Evolutionary conservation across 2,113 vertebrate genomes (phyloP), one percentile per base, ranked within the genome.

Genomic region (Naja naja): DNA sequence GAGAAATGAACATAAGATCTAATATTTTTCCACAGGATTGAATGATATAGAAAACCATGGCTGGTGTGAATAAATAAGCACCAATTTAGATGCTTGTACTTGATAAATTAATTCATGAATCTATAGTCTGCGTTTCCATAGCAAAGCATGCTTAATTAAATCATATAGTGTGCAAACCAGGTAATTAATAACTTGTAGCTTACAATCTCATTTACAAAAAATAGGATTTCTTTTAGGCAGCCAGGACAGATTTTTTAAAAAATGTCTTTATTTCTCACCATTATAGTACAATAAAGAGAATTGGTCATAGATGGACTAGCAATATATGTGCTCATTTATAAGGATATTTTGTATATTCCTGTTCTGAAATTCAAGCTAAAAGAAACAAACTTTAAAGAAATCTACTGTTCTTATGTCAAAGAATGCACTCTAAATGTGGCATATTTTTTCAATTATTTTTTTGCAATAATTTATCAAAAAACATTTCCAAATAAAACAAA

Each of bases 401-500:
- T 43, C 14, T 30, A 43, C 1, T 81, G 4, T 90, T 81, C 56
- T 6, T 54, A 1, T 64, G 92, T 34, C 47, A 14, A 49, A 87
- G 25, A 27, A 22, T 4, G 34, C 5, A 85, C 58, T 30, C 52
- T 85, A 45, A 27, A 53, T 23, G 6, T 81, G 60, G 4, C 27
- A 43, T 85, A 8, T 58, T 87, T 53, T 56, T 90, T 93, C 54
- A 5, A 85, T 86, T 27, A 12, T 25, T 86, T 7, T 30, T 89
- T 27, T 58, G 3, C 45, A 92, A 58, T 25, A 30, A n/a, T 89
- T 14, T 81, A 81, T 52, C 10, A 20, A 86, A 64, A 52, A 85
- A 2, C 56, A 95, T 92, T 88, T 85, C 34, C 94, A 94, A 81
- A 34, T 43, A 60, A 95, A 91, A 10, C 27, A 94, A 1, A 94